Evolutionary conservation across 2,888 invertebrate genomes (phyloP), one percentile per base, ranked within the genome.

Genomic region (Lochmaea crataegi): DNA sequence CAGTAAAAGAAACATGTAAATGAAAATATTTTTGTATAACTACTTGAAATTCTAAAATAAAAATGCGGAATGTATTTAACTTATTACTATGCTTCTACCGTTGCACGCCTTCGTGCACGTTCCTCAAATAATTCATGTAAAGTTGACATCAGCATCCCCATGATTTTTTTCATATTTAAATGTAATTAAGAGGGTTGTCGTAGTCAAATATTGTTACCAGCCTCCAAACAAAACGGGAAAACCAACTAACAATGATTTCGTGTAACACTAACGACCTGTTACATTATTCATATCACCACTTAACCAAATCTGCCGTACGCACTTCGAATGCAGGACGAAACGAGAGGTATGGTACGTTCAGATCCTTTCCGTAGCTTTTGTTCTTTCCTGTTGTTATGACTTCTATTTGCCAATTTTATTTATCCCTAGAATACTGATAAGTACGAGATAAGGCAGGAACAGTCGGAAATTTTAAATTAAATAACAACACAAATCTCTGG

Each of bases 281-380:
- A 82, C 83, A 83, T 83, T 83, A 83, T 83, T 83, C 83, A 82
- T 83, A 82, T 80, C 81, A 76, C 80, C 81, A 82, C 83, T 83
- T 83, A 82, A 82, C 82, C 80, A 81, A 82, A 83, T 82, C 82
- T 80, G 81, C 80, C 80, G 77, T 75, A 80, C 81, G 81, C 81
- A 80, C 80, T 80, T 78, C 79, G 80, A 76, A 79, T 81, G 77
- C 76, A 66, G 77, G 79, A 76, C 78, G 77, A 80, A 80, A 38
- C 11, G 60, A 38, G 16, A 63, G 61, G 42, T 63, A 42, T 60
- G 60, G 60, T 60, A 60, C 38, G n/a, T 60, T 7, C 48, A n/a
- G 48, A 80, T 80, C 79, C 79, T 77, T 77, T 79, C 77, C 77
- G 75, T 75, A 70, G 77, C 77, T 69, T 77, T 78, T 77, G 76